Evolutionary conservation across 2,797 vertebrate species (phyloP).

Genomic region (Setipinna tenuifilis): DNA sequence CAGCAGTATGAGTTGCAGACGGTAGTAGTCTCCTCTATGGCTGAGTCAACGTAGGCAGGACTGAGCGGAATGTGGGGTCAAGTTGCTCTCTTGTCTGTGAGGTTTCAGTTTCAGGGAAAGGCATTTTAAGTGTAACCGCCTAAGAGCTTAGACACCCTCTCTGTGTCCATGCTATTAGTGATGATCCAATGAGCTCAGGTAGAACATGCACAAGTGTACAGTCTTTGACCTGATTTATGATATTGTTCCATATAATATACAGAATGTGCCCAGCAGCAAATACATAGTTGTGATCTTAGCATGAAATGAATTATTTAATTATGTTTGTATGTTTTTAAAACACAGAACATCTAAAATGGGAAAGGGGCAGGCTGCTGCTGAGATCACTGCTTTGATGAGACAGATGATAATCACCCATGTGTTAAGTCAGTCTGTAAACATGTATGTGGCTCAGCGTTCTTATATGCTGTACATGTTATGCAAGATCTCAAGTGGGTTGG

Average conservation of each 20-base stretch:
- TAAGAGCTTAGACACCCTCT: slow-evolving; percentile 23
- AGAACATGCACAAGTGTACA: not conserved
- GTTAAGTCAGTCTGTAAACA: not conserved
- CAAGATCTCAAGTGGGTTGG: not conserved
- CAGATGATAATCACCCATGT: slow-evolving; percentile 2
- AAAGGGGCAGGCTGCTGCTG: not conserved
- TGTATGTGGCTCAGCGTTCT: not conserved
- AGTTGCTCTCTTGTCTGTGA: slow-evolving; percentile 21
- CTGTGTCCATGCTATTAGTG: not conserved
- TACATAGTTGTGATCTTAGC: not conserved
- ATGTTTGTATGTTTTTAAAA: no score
- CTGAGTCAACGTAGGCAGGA: not conserved
- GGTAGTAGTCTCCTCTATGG: not conserved
- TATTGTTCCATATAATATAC: not conserved
- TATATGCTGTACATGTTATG: not conserved
- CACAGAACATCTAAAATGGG: not conserved
- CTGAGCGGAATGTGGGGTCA: not conserved
- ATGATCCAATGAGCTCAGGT: not conserved
- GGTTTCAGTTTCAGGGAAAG: slow-evolving; percentile 22
- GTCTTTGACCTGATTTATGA: not conserved
- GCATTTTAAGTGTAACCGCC: not conserved
- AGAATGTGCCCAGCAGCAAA: not conserved
- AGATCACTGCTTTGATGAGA: not conserved
- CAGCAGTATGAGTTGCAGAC: slow-evolving; percentile 17
- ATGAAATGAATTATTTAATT: no score